Percentiles rank a stretch among this genome's conserved stretches.
Conservation (phyloP, 1,140 invertebrate species). For the Lithobius niger region DNA sequence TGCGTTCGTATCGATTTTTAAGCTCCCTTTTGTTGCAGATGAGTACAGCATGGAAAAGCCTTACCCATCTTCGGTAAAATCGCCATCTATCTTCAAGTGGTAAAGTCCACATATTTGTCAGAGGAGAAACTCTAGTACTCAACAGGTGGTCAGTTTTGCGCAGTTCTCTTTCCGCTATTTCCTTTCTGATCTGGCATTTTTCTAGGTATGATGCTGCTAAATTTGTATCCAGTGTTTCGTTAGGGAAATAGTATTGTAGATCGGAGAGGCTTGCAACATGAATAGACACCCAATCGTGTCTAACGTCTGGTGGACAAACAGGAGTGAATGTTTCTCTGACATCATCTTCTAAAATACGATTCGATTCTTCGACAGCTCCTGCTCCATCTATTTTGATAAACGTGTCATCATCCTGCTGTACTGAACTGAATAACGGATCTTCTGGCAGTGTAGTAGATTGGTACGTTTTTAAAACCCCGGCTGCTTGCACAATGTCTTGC, state of each 20-base stretch:
- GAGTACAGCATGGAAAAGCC: not conserved
- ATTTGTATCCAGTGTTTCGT: too few relatives aligned
- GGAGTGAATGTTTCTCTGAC: too few relatives aligned
- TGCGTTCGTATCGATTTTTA: constrained; percentile 8
- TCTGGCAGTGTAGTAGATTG: not conserved
- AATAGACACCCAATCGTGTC: too few relatives aligned
- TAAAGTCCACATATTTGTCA: constrained; percentile 7
- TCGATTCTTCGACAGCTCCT: too few relatives aligned
- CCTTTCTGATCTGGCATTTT: not conserved
- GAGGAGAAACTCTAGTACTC: not conserved
- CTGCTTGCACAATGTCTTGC: not conserved
- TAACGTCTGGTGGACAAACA: too few relatives aligned
- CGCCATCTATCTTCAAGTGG: not conserved
- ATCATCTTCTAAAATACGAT: too few relatives aligned
- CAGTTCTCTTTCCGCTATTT: constrained; percentile 5
- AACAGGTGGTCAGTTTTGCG: too few relatives aligned
- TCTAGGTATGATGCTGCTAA: not conserved
- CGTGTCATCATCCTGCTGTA: not conserved
- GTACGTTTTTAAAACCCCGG: not conserved
- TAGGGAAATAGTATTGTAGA: too few relatives aligned
- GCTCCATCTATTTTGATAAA: not conserved
- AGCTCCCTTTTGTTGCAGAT: not conserved
- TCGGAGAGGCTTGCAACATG: too few relatives aligned
- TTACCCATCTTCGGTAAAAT: constrained; percentile 5
- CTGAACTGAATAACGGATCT: too few relatives aligned